Evolutionary conservation across 1,140 invertebrate genomes (phyloP).

Genomic region (Paracyclopina nana): DNA sequence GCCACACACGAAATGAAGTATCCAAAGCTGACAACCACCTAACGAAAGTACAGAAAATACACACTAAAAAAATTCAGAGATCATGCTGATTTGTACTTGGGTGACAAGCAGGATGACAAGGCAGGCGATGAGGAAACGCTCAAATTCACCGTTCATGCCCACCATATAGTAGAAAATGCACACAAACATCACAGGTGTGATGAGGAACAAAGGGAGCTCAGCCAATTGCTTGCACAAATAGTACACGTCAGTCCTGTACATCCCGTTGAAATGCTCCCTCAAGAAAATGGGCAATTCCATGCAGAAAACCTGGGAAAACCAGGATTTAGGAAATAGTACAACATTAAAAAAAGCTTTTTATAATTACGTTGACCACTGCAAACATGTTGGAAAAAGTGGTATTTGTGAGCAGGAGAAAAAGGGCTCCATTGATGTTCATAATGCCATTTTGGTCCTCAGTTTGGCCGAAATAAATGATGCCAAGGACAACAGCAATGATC

Average conservation of each 20-base stretch:
- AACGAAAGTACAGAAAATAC: not conserved
- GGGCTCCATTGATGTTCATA: constrained; percentile 86
- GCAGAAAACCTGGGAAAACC: constrained; percentile 57
- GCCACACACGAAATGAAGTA: constrained; percentile 73
- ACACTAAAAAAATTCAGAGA: not conserved
- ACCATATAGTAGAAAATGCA: constrained; percentile 69
- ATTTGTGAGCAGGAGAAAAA: constrained; percentile 77
- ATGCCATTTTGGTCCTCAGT: constrained; percentile 57
- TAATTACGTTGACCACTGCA: constrained; percentile 60
- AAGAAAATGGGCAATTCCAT: constrained; percentile 75
- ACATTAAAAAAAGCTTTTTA: not conserved
- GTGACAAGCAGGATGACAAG: constrained; percentile 57
- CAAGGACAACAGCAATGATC: constrained; percentile 66
- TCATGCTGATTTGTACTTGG: constrained; percentile 48
- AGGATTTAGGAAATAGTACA: not conserved
- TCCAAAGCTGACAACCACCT: constrained; percentile 32
- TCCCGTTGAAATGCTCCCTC: constrained; percentile 68
- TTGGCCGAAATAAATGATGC: constrained; percentile 71
- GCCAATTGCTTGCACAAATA: constrained; percentile 68
- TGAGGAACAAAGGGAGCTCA: constrained; percentile 50
- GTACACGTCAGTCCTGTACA: constrained; percentile 81
- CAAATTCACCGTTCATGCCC: constrained; percentile 46
- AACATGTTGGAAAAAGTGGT: constrained; percentile 84
- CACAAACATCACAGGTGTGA: constrained; percentile 62
- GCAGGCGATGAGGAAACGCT: constrained; percentile 50